Evolutionary conservation across 2,888 invertebrate genomes (phyloP).

Genomic region (Tupiocoris notatus): DNA sequence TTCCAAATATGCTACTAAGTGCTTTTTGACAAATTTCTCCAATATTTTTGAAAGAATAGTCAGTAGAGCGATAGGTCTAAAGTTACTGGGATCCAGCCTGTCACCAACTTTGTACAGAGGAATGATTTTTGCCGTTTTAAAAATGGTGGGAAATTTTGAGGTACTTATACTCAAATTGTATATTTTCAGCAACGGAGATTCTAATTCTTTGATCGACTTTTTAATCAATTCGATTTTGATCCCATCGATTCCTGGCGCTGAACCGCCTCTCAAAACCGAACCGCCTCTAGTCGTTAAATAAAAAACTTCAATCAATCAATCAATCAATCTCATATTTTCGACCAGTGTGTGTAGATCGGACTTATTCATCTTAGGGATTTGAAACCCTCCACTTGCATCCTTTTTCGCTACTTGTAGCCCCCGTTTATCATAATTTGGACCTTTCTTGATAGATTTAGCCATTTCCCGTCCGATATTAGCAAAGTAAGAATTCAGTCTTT

Average conservation of each 20-base stretch:
- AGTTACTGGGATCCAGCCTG: not conserved
- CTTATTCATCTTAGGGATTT: not conserved
- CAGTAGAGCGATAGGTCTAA: conserved; percentile 1
- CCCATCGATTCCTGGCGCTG: conserved; percentile 12
- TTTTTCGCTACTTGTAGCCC: not conserved
- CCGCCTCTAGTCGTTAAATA: no score
- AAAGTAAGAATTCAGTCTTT: conserved; percentile 1
- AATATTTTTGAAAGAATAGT: not conserved
- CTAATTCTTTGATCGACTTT: not conserved
- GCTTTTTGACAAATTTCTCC: conserved; percentile 9
- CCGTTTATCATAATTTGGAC: not conserved
- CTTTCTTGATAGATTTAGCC: conserved; percentile 8
- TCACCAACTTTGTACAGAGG: conserved; percentile 1
- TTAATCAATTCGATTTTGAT: not conserved
- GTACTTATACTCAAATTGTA: not conserved
- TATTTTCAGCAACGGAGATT: not conserved
- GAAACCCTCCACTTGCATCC: not conserved
- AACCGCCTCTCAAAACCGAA: not conserved
- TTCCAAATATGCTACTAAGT: not conserved
- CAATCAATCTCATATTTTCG: no score
- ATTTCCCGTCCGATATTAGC: not conserved
- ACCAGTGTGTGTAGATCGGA: not conserved
- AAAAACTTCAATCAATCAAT: no score
- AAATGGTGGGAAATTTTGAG: not conserved
- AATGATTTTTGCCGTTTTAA: conserved; percentile 5